Evolutionary conservation across 2,797 vertebrate species (phyloP).

Genomic region (Pipistrellus pygmaeus): DNA sequence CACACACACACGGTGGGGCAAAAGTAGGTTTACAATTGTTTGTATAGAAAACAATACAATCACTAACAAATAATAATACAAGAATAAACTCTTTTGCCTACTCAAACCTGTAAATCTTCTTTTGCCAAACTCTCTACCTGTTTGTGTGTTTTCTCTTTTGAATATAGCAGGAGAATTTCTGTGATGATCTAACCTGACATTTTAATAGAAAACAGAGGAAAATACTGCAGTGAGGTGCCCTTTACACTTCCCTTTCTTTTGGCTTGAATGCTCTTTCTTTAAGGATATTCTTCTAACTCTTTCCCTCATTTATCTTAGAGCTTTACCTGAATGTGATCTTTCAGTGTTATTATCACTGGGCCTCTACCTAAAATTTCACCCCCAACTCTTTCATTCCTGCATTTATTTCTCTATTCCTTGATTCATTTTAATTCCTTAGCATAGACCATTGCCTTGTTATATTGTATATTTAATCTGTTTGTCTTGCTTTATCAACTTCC

Average conservation of each 20-base stretch:
- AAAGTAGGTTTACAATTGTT: neutral
- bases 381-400: neutral
- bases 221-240: neutral
- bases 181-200: neutral
- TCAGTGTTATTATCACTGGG: neutral
- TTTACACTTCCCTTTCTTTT: constrained; percentile 25
- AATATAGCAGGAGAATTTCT: neutral
- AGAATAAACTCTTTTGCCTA: no score
- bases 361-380: constrained; percentile 3
- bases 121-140: neutral
- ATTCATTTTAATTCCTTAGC: constrained; percentile 42
- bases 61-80: no score
- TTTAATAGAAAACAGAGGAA: neutral
- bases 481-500: neutral
- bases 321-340: constrained; percentile 17
- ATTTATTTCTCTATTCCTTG: neutral
- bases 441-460: neutral
- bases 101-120: neutral
- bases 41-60: neutral
- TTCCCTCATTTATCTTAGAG: neutral
- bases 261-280: neutral
- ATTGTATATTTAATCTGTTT: constrained; percentile 1
- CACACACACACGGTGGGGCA: neutral
- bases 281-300: neutral
- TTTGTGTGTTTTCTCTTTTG: constrained; percentile 23